Evolutionary conservation across 2,113 vertebrate genomes (phyloP).

Genomic region (Antechinus stuartii): DNA sequence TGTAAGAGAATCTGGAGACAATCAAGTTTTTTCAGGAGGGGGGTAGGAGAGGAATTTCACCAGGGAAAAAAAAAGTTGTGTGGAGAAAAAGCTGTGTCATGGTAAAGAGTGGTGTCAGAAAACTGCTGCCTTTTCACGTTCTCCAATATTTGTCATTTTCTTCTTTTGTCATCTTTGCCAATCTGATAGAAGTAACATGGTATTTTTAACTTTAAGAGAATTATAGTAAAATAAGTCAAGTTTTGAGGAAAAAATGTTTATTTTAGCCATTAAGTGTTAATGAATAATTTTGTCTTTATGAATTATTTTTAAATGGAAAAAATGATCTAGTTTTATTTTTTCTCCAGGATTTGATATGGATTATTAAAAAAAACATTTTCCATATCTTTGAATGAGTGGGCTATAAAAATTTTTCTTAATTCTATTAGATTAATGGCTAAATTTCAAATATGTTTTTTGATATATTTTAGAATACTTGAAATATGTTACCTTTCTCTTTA

Average conservation of each 20-base stretch:
- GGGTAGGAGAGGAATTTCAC: not conserved
- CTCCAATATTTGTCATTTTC: too few relatives aligned
- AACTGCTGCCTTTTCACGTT: not conserved
- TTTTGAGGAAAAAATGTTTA: conserved; percentile 36
- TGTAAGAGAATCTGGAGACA: not conserved
- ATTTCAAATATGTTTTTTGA: not conserved
- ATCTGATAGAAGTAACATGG: too few relatives aligned
- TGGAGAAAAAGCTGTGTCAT: not conserved
- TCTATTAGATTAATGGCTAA: conserved; percentile 24
- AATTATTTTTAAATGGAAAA: conserved; percentile 29
- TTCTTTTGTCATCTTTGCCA: too few relatives aligned
- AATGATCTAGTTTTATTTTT: not conserved
- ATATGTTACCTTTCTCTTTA: not conserved
- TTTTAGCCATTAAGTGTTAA: conserved; percentile 4
- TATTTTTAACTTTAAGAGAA: conserved; percentile 45
- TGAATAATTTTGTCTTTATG: not conserved
- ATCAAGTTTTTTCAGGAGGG: not conserved
- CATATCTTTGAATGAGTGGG: not conserved
- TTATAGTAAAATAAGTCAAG: not conserved
- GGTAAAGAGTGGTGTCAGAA: not conserved
- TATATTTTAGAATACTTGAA: not conserved
- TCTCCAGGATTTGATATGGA: not conserved
- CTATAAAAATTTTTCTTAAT: not conserved
- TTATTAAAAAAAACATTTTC: not conserved
- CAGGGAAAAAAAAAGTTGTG: not conserved